Conservation (phyloP, 2,888 invertebrate species). For the Operophtera brumata region DNA sequence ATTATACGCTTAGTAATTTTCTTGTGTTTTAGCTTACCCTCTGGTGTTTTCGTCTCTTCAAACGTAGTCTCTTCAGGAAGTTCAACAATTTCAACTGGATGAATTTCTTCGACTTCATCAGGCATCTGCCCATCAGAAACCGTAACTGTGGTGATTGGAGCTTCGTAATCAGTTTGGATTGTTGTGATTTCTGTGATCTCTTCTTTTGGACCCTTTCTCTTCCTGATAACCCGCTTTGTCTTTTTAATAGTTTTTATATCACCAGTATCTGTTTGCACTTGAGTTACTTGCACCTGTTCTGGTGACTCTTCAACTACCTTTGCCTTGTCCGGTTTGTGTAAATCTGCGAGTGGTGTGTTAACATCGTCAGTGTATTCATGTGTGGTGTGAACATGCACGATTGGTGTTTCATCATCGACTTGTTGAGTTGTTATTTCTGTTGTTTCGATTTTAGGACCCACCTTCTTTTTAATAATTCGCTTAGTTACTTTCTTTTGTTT, state of each 20-base stretch:
- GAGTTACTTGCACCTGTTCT: constrained; percentile 31
- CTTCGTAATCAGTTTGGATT: constrained; percentile 58
- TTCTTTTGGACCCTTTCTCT: constrained; percentile 8
- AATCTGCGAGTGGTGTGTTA: constrained; percentile 21
- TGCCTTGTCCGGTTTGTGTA: constrained; percentile 55
- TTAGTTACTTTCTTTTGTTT: constrained; percentile 39
- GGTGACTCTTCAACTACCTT: constrained; percentile 35
- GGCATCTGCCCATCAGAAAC: not conserved
- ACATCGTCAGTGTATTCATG: constrained; percentile 33
- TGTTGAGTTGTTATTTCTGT: constrained; percentile 25
- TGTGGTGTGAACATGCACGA: constrained; percentile 14
- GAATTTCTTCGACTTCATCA: not conserved
- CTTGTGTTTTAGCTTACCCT: constrained; percentile 43
- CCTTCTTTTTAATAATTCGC: constrained; percentile 32
- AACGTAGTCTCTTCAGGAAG: constrained; percentile 33
- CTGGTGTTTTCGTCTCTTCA: constrained; percentile 29
- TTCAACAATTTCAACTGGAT: constrained; percentile 13
- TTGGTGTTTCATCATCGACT: constrained; percentile 13
- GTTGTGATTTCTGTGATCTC: constrained; percentile 73
- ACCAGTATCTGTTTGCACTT: constrained; percentile 47
- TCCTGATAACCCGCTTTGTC: constrained; percentile 11
- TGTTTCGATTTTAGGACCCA: constrained; percentile 39
- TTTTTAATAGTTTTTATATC: constrained; percentile 33
- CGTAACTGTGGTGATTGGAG: constrained; percentile 28
- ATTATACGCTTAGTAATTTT: constrained; percentile 36